Conservation (phyloP, 2,888 invertebrate species). For the Mythimna pallens region DNA sequence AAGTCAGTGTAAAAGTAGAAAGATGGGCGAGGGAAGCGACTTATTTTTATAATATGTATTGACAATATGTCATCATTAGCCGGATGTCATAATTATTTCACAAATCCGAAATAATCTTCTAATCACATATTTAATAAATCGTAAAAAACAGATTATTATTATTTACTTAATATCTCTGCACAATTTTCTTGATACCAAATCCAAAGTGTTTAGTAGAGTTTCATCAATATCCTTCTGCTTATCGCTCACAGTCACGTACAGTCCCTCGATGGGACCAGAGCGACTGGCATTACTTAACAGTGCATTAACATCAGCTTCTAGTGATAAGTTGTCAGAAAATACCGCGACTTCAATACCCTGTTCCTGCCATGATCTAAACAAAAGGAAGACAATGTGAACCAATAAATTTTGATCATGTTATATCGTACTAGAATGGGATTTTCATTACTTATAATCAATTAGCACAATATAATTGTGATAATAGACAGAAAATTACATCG, state of each 20-base stretch:
- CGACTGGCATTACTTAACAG: constrained; percentile 20
- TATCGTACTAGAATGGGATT: not conserved
- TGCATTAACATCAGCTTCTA: constrained; percentile 14
- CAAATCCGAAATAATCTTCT: not conserved
- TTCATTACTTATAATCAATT: not conserved
- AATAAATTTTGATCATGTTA: not conserved
- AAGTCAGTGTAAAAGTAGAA: too few species aligned
- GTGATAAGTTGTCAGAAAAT: constrained; percentile 27
- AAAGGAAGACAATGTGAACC: not conserved
- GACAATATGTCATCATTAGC: not conserved
- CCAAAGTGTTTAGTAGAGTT: constrained; percentile 25
- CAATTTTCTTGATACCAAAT: constrained; percentile 39
- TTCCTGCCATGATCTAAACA: constrained; percentile 44
- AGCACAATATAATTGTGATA: not conserved
- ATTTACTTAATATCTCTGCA: constrained; percentile 47
- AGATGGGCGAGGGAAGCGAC: too few species aligned
- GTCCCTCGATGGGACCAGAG: constrained; percentile 39
- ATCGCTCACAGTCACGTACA: constrained; percentile 38
- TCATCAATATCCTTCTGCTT: constrained; percentile 20
- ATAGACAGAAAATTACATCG: not conserved
- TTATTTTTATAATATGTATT: too few species aligned
- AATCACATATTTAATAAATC: not conserved
- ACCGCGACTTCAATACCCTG: constrained; percentile 33
- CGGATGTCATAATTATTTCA: not conserved
- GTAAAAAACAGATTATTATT: not conserved